Evolutionary conservation across 2,888 invertebrate species (phyloP), one percentile per base, ranked within the genome.

Genomic region (Apodemia zela): DNA sequence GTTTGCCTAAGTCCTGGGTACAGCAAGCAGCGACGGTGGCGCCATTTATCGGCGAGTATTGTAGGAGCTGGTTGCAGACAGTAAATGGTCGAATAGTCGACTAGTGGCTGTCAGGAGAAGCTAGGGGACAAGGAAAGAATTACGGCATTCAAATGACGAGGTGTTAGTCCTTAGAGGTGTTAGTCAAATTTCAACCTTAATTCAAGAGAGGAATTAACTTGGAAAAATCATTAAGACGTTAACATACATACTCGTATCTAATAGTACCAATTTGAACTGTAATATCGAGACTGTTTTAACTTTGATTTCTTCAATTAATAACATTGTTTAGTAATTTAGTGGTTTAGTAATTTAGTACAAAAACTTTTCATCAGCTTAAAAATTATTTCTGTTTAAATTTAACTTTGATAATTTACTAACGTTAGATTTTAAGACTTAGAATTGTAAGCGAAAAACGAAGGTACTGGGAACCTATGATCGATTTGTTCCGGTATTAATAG

Each of bases 341-440:
- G 21, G 21, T 2, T 21, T 21, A 33, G 33, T 33, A 6, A 33
- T 33, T 33, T 21, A 3, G 33, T 33, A 3, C 33, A 7, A 33
- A 21, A 33, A 33, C 5, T 6, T 6, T 33, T 7, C 33, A 33
- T 3, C 3, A 33, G 3, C 33, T 33, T 33, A 2, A 4, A n/a
- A 33, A 33, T 33, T 33, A 33, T 33, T 33, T 33, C 33, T 33
- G 2, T 33, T 33, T 33, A 33, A 33, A 33, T 33, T 33, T 33
- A 33, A 61, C 54, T 62, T 33, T 42, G 33, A 58, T 21, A 63
- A 63, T 15, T 63, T 49, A 42, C 49, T 49, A 59, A 49, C 59
- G 59, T 59, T 62, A 60, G n/a, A 47, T 62, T n/a, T n/a, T 65
- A 60, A 51, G 65, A 65, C 65, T 65, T 65, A 65, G 60, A 65